Conservation (phyloP, 2,888 invertebrate species). For the Drosophila longiperda region DNA sequence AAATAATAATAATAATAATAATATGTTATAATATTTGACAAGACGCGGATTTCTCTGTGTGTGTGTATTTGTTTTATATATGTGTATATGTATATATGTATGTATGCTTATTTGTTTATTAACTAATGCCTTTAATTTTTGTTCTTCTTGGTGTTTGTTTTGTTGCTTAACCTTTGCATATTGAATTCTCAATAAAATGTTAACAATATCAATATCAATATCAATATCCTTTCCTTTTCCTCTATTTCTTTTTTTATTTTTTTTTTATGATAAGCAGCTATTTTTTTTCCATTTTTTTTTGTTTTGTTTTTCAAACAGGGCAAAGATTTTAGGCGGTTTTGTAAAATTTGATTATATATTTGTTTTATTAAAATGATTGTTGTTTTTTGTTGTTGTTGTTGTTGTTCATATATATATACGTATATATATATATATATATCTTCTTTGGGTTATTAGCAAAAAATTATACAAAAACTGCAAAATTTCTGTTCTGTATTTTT, state of each 20-base stretch:
- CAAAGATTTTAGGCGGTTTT: constrained; percentile 51
- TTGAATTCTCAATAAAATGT: constrained; percentile 39
- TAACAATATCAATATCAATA: constrained; percentile 65
- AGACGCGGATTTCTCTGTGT: constrained; percentile 73
- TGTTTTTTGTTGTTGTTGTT: constrained; percentile 27
- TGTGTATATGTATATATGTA: constrained; percentile 8
- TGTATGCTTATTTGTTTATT: constrained; percentile 46
- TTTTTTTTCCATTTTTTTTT: constrained; percentile 22
- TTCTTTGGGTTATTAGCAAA: constrained; percentile 77
- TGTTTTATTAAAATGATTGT: constrained; percentile 58
- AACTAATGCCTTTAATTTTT: constrained; percentile 68
- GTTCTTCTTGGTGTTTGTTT: constrained; percentile 37
- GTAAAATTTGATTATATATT: constrained; percentile 68
- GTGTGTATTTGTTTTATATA: constrained; percentile 7
- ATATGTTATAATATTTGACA: constrained; percentile 64
- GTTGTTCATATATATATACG: constrained; percentile 8
- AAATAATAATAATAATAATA: constrained; percentile 38
- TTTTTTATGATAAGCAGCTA: constrained; percentile 53
- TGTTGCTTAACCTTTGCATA: constrained; percentile 40
- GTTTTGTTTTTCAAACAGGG: constrained; percentile 50
- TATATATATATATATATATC: constrained; percentile 34
- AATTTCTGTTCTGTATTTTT: constrained; percentile 24
- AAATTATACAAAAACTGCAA: constrained; percentile 67
- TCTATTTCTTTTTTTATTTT: constrained; percentile 26
- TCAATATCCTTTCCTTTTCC: constrained; percentile 13